Evolutionary conservation across 2,113 vertebrate genomes (phyloP).

Genomic region (Columba livia): DNA sequence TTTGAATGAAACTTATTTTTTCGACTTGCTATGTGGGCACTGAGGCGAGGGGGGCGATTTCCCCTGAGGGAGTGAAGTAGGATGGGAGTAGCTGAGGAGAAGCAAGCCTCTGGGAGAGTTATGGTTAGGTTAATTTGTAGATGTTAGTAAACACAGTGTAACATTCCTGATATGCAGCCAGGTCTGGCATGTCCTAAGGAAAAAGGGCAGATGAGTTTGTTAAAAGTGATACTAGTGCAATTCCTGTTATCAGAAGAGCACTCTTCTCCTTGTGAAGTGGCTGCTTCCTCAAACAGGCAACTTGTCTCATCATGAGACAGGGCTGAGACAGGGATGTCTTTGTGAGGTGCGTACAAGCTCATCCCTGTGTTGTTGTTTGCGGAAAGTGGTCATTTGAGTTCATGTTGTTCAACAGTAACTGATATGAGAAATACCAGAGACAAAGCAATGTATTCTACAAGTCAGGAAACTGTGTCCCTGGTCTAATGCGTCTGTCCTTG

Average conservation of each 20-base stretch:
- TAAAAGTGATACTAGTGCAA: not conserved
- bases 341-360: not conserved
- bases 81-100: not conserved
- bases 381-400: not conserved
- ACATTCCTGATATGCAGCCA: not conserved
- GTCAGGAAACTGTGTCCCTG: not conserved
- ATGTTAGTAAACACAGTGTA: not conserved
- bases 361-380: not conserved
- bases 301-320: not conserved
- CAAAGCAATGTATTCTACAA: not conserved
- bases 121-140: not conserved
- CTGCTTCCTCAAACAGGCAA: constrained; percentile 35
- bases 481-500: not conserved
- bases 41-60: not conserved
- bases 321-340: not conserved
- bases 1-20: not conserved
- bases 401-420: not conserved
- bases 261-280: constrained; percentile 20
- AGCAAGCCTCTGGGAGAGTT: not conserved
- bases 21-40: not conserved
- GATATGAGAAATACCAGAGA: not conserved
- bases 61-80: not conserved
- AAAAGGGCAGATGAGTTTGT: not conserved
- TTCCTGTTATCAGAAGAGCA: not conserved
- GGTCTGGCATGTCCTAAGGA: not conserved